These are phyloP conservation scores for Spea multiplicata DNA, from an alignment of 2,113 vertebrate genomes.

Conservation along the genomic window DNA sequence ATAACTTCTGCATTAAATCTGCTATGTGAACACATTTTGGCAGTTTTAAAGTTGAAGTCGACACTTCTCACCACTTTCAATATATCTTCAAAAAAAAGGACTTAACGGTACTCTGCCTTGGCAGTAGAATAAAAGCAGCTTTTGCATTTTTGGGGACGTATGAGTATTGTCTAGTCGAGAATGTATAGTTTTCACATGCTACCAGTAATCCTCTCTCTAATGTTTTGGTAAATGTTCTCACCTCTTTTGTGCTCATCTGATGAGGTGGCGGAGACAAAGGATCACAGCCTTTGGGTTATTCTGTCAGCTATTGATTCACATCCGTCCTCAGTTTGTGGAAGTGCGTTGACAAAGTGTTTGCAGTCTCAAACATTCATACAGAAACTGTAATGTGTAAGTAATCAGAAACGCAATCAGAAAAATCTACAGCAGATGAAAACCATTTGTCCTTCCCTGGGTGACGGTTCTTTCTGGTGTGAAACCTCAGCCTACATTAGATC, in stretches of 20 bases:
- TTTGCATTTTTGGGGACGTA: background rate
- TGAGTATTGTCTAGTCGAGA: background rate
- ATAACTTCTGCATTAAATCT: background rate
- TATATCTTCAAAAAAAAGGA: background rate
- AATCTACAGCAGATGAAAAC: background rate
- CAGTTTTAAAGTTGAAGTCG: slow-evolving; percentile 5
- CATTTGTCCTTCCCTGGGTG: background rate
- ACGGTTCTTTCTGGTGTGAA: background rate
- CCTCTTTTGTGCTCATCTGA: background rate
- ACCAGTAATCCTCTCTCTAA: background rate
- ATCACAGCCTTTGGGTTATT: background rate
- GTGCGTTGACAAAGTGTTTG: background rate
- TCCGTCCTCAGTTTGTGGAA: background rate
- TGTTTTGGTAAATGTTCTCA: slow-evolving; percentile 20
- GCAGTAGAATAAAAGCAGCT: background rate
- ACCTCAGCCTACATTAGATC: background rate
- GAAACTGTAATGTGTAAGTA: background rate
- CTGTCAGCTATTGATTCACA: background rate
- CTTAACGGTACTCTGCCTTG: background rate
- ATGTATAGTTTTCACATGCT: slow-evolving; percentile 7
- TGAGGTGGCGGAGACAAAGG: background rate
- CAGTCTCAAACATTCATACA: background rate
- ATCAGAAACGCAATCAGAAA: background rate
- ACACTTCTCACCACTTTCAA: background rate
- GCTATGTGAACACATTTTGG: background rate